Base-by-base conservation (phyloP, 2,888 invertebrate species). In the Scelioninae gen. 1 region DNA sequence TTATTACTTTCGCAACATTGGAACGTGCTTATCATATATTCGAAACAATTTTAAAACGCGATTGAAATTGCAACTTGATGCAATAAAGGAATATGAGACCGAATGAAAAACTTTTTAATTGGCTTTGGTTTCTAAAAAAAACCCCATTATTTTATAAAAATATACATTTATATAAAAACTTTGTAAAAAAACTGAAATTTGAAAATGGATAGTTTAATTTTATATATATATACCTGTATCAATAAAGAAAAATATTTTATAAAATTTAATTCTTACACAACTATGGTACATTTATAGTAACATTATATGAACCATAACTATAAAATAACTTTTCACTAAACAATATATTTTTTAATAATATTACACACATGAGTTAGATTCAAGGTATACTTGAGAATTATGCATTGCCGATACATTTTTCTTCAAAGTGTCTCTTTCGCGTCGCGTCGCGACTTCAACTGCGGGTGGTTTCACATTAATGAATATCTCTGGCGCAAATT, bases 381-480 rank as follows among this genome's bases (percentile, higher is more conserved):
- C 13, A 15, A 10, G 15, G 16, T 16, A 16, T 43, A 15, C 6
- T 7, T 53, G n/a, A 32, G 13, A 53, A 31, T 53, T 15, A 23
- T 69, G 23, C 10, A 23, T 49, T 23, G 34, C 47, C 55, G 49
- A 16, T 49, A 58, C 34, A 5, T 69, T 58, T 47, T 34, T 11
- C 13, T 38, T 38, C 9, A 47, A 8, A 47, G 5, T 43, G 55
- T 58, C 72, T 43, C 53, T 53, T 74, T 49, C 68, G 66, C 51
- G 53, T 60, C 68, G 68, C 71, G 68, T 60, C 69, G 71, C 69
- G 34, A 62, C 69, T 78, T 69, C 53, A 78, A 78, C 78, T 78
- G 69, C 78, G 40, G 63, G 56, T 11, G 69, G 66, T 8, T 63
- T 69, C 69, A 47, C 58, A 31, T 43, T 47, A 45, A 71, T 53